These are phyloP conservation scores for Drosophila ambigua DNA, from an alignment of 1,140 invertebrate species.

Conservation along the genomic window DNA sequence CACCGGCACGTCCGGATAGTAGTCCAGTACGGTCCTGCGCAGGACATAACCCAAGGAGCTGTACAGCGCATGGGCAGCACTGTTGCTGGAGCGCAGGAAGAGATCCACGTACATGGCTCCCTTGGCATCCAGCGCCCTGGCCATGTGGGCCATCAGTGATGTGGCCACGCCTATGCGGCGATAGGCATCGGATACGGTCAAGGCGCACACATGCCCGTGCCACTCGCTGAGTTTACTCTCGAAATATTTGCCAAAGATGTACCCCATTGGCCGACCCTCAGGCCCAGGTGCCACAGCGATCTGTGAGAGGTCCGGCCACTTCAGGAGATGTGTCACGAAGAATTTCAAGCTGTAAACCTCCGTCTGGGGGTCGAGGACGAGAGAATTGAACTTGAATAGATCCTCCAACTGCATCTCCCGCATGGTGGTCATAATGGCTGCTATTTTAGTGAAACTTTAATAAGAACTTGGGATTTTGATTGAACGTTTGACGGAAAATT, in stretches of 20 bases:
- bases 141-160: conserved; percentile 44
- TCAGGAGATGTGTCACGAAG: conserved; percentile 43
- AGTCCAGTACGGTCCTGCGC: conserved; percentile 27
- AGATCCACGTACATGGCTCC: conserved; percentile 46
- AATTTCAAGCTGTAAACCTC: conserved; percentile 58
- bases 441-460: no score
- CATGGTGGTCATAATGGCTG: conserved; percentile 39
- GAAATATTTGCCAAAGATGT: conserved; percentile 52
- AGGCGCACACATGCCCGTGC: conserved; percentile 46
- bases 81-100: conserved; percentile 49
- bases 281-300: conserved; percentile 38
- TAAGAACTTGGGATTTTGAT: neutral
- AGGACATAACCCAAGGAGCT: conserved; percentile 44
- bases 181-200: conserved; percentile 36
- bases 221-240: neutral
- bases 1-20: conserved; percentile 44
- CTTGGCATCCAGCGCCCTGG: neutral
- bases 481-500: neutral
- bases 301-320: conserved; percentile 42
- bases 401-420: conserved; percentile 56
- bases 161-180: conserved; percentile 58
- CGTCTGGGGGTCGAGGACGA: conserved; percentile 57
- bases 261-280: conserved; percentile 29
- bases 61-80: conserved; percentile 39
- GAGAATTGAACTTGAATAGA: conserved; percentile 60